Evolutionary conservation across 2,888 invertebrate genomes (phyloP).

Genomic region (Cheilosia vulpina): DNA sequence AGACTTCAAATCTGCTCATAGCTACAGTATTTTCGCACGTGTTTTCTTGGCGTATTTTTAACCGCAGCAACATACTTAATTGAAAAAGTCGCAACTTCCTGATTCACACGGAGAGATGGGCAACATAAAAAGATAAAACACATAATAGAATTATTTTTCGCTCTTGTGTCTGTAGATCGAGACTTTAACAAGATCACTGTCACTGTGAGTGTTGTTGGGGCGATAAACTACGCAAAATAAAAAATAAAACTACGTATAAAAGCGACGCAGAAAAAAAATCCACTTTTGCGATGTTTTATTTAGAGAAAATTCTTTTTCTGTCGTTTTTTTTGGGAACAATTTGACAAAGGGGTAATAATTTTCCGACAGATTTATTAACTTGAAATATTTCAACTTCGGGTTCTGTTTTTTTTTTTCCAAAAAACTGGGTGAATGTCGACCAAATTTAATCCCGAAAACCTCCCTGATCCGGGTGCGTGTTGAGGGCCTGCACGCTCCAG

Average conservation of each 20-base stretch:
- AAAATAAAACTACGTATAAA: slow-evolving; percentile 23
- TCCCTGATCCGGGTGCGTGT: slow-evolving; percentile 6
- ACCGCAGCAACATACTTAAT: slow-evolving; percentile 7
- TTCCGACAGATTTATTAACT: not conserved
- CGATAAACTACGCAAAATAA: not conserved
- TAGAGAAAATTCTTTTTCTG: no score
- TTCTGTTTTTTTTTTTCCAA: not conserved
- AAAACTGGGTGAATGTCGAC: not conserved
- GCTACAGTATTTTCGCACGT: slow-evolving; percentile 10
- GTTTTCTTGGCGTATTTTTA: slow-evolving; percentile 37
- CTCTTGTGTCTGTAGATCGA: slow-evolving; percentile 5
- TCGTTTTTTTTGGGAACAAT: not conserved
- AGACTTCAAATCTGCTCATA: slow-evolving; percentile 11
- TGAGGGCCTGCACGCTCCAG: not conserved
- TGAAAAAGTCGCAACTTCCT: slow-evolving; percentile 41
- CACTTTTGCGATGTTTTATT: slow-evolving; percentile 11
- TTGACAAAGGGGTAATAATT: not conserved
- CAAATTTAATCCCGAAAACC: not conserved
- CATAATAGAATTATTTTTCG: slow-evolving; percentile 25
- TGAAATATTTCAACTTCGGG: not conserved
- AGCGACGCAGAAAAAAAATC: not conserved
- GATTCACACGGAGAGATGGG: not conserved
- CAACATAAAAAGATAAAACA: slow-evolving; percentile 10
- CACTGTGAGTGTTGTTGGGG: slow-evolving; percentile 29
- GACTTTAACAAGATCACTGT: slow-evolving; percentile 58